These are phyloP conservation scores for Lethrus apterus DNA, from an alignment of 1,140 invertebrate genomes.

Conservation along the genomic window DNA sequence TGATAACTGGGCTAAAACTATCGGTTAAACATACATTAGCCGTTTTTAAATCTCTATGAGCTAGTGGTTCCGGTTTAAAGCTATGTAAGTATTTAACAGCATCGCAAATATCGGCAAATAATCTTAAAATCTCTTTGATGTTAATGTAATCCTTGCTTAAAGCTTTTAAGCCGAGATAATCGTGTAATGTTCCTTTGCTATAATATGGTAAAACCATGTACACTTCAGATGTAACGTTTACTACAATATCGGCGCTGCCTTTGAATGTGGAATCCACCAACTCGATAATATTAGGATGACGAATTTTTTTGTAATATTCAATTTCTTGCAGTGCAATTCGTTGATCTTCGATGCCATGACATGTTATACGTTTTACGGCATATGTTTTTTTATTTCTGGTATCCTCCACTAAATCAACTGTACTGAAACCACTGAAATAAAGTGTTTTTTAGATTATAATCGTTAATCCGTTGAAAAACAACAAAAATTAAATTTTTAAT, in stretches of 20 bases:
- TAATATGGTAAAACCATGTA: slow-evolving; percentile 74
- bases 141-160: slow-evolving; percentile 54
- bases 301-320: slow-evolving; percentile 61
- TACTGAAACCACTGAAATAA: slow-evolving; percentile 71
- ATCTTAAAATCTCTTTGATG: slow-evolving; percentile 56
- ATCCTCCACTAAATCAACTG: slow-evolving; percentile 73
- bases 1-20: slow-evolving; percentile 65
- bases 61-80: slow-evolving; percentile 62
- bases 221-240: slow-evolving; percentile 65
- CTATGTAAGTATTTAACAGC: slow-evolving; percentile 70
- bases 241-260: slow-evolving; percentile 52
- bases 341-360: slow-evolving; percentile 74
- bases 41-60: slow-evolving; percentile 80
- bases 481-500: slow-evolving; percentile 20
- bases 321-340: slow-evolving; percentile 66
- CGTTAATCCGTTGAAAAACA: slow-evolving; percentile 9
- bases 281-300: slow-evolving; percentile 71
- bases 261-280: slow-evolving; percentile 60
- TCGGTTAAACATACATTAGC: slow-evolving; percentile 72
- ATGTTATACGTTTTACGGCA: slow-evolving; percentile 76
- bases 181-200: slow-evolving; percentile 69
- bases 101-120: slow-evolving; percentile 70
- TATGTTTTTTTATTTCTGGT: slow-evolving; percentile 59
- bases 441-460: slow-evolving; percentile 12
- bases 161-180: slow-evolving; percentile 56